Evolutionary conservation across 2,113 vertebrate genomes (phyloP).

Genomic region (Rhynchopsitta pachyrhyncha): DNA sequence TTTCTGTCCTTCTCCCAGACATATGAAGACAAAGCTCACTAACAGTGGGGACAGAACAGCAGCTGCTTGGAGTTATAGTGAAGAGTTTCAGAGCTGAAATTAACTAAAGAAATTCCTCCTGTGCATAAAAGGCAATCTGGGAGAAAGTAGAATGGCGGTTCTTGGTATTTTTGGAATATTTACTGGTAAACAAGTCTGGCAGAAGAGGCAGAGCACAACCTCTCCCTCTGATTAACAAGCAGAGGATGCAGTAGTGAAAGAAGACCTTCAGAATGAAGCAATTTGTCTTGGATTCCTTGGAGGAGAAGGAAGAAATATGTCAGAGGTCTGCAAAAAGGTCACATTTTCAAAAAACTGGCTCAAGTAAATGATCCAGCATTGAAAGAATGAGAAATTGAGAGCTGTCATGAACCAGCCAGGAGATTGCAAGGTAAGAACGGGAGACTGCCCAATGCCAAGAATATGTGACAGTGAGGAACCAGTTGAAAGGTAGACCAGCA

Average conservation of each 20-base stretch:
- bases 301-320: not conserved
- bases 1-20: not conserved
- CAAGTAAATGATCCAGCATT: not conserved
- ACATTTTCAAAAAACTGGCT: not conserved
- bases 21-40: slow-evolving; percentile 18
- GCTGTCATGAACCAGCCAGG: not conserved
- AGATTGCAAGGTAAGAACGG: not conserved
- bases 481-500: not conserved
- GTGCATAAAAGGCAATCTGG: not conserved
- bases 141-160: not conserved
- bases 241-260: not conserved
- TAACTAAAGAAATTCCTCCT: slow-evolving; percentile 38
- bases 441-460: not conserved
- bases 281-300: slow-evolving; percentile 10
- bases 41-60: not conserved
- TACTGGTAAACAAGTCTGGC: slow-evolving; percentile 15
- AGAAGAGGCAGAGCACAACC: not conserved
- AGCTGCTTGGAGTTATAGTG: not conserved
- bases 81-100: slow-evolving; percentile 10
- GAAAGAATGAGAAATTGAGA: not conserved
- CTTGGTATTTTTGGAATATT: not conserved
- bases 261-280: not conserved
- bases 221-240: not conserved
- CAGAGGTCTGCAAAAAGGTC: not conserved
- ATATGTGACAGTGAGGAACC: not conserved